phyloP scores from a whole-genome alignment of 1,140 invertebrate genomes.

The Dendrolimus kikuchii region DNA sequence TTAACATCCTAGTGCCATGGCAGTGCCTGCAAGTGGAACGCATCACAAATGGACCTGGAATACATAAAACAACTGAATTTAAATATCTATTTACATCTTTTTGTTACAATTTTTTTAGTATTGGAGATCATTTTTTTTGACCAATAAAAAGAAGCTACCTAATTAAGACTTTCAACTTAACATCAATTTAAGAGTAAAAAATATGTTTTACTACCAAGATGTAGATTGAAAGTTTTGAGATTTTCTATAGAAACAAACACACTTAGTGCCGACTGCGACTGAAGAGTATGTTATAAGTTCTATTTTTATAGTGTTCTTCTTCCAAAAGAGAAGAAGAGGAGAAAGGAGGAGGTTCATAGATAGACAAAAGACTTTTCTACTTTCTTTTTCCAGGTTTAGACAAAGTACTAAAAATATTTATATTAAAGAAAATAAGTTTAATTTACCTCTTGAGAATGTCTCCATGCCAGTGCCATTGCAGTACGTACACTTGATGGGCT shows the following conservation, averaged over 20 bases:
- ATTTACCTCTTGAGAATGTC: conserved; percentile 81
- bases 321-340: too few species aligned
- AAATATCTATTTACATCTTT: too few species aligned
- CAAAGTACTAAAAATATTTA: too few species aligned
- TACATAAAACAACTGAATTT: conserved; percentile 7
- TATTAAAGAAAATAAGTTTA: not conserved
- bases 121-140: too few species aligned
- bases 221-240: conserved; percentile 2
- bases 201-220: not conserved
- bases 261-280: too few species aligned
- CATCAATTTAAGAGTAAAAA: not conserved
- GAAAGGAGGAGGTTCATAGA: too few species aligned
- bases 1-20: conserved; percentile 88
- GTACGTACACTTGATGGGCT: conserved; percentile 87
- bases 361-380: too few species aligned
- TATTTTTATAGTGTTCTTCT: too few species aligned
- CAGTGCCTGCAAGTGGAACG: conserved; percentile 95
- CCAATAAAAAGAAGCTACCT: too few species aligned
- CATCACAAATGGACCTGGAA: conserved; percentile 96
- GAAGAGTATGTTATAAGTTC: too few species aligned
- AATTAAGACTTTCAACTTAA: not conserved
- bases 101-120: too few species aligned
- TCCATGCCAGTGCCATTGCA: conserved; percentile 99
- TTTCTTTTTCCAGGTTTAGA: too few species aligned
- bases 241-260: not conserved